A percentile compares a stretch with the other conserved stretches of the same genome.
Evolutionary conservation across 2,888 invertebrate genomes (phyloP).

Genomic region (Abrostola triplasia): DNA sequence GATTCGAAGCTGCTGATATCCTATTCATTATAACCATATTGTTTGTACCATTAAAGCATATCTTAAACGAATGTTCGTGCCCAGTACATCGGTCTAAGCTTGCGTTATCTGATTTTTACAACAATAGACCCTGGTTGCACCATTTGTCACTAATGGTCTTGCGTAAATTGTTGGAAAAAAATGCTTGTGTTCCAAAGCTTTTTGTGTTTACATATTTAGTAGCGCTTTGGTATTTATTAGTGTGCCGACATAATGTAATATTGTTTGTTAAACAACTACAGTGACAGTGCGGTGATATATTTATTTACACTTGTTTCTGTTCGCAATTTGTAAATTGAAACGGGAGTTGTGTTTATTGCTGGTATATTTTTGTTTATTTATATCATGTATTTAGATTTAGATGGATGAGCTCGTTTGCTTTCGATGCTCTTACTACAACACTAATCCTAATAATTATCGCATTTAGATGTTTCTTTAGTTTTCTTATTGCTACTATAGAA

Average conservation of each 20-base stretch:
- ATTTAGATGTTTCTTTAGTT: no score
- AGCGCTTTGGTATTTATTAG: conserved; percentile 13
- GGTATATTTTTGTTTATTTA: conserved; percentile 5
- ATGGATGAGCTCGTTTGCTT: no score
- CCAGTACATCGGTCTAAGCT: conserved; percentile 34
- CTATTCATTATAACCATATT: conserved; percentile 41
- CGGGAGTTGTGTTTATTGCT: not conserved
- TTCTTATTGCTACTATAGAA: no score
- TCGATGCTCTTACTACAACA: no score
- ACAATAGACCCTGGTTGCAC: conserved; percentile 47
- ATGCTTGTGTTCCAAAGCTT: conserved; percentile 30
- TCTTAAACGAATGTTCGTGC: conserved; percentile 55
- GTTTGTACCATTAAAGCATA: conserved; percentile 51
- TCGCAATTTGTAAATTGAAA: not conserved
- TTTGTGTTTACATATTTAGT: conserved; percentile 38
- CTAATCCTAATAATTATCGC: no score
- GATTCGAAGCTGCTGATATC: conserved; percentile 31
- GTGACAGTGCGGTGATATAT: conserved; percentile 13
- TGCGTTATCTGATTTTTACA: conserved; percentile 52
- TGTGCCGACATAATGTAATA: conserved; percentile 30
- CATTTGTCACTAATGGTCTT: conserved; percentile 55
- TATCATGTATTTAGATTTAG: conserved; percentile 7
- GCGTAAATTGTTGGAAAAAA: conserved; percentile 46
- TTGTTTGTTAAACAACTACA: conserved; percentile 25
- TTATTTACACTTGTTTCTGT: conserved; percentile 5